Conservation (phyloP, 2,113 vertebrate species). For the Lasiurus borealis region DNA sequence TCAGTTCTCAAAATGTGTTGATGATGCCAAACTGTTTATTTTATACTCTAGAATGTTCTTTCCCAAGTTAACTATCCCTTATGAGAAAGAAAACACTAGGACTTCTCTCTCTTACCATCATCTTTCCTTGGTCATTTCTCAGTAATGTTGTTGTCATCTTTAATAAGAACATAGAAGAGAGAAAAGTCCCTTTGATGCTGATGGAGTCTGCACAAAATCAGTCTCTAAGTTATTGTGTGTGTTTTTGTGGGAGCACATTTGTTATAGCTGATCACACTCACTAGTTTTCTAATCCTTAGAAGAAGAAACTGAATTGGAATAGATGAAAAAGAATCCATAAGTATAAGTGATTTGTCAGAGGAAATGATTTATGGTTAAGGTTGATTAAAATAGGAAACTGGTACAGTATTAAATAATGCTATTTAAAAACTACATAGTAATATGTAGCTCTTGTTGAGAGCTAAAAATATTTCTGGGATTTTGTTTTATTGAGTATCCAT, state of each 20-base stretch:
- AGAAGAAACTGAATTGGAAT: not conserved
- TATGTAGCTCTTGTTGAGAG: not conserved
- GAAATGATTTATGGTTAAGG: constrained; percentile 46
- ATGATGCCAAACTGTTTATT: not conserved
- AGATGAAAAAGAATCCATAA: constrained; percentile 1
- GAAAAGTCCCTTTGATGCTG: not conserved
- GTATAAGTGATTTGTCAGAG: constrained; percentile 15
- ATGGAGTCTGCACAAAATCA: not conserved
- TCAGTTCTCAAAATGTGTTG: constrained; percentile 17
- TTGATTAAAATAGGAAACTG: constrained; percentile 61
- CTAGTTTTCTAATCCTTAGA: not conserved
- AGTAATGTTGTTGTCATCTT: not conserved
- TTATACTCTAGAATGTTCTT: not conserved
- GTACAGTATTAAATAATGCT: constrained; percentile 36
- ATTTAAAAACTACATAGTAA: constrained; percentile 53
- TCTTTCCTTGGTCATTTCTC: not conserved
- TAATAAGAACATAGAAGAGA: constrained; percentile 26
- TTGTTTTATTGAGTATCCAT: constrained; percentile 16
- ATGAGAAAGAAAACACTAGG: not conserved
- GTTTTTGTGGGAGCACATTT: not conserved
- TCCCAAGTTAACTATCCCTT: not conserved
- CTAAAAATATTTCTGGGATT: constrained; percentile 32
- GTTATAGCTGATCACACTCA: not conserved
- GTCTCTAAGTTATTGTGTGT: not conserved
- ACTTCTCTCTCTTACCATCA: not conserved